A percentile compares a stretch with the other conserved stretches of the same genome.
Evolutionary conservation across 2,113 vertebrate species (phyloP).

Genomic region (Nyctereutes procyonoides): DNA sequence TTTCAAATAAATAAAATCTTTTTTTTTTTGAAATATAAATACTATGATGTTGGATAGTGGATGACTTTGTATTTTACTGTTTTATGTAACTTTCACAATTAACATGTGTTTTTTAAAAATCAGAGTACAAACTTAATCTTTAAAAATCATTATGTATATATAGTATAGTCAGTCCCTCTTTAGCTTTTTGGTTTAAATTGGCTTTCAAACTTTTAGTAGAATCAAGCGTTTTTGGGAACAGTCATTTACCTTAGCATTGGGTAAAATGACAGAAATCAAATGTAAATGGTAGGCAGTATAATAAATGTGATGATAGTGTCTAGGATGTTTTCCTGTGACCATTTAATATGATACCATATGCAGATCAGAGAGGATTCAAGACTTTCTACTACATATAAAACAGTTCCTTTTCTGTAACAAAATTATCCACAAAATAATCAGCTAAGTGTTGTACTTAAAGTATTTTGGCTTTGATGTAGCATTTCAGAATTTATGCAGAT

Average conservation of each 20-base stretch:
- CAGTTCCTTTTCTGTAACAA: neutral
- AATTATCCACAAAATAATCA: constrained; percentile 42
- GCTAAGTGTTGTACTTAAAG: neutral
- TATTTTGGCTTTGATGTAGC: constrained; percentile 39
- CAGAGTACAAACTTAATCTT: neutral
- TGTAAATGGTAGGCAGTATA: neutral
- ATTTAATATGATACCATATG: neutral
- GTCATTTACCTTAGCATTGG: neutral
- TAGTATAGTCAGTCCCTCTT: neutral
- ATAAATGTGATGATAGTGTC: neutral
- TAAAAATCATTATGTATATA: neutral
- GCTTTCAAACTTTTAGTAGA: constrained; percentile 47
- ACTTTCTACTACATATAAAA: neutral
- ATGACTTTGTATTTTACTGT: neutral
- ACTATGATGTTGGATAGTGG: neutral
- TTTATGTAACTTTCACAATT: constrained; percentile 22
- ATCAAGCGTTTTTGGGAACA: neutral
- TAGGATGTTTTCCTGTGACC: neutral
- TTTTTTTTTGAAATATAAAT: neutral
- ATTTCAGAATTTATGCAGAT: constrained; percentile 21
- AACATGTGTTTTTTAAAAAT: neutral
- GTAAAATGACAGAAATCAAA: constrained; percentile 25
- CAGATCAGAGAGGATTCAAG: neutral
- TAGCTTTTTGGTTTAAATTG: constrained; percentile 33
- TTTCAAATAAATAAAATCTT: neutral